Evolutionary conservation across 2,888 invertebrate genomes (phyloP).

Genomic region (Trachelus stipa): DNA sequence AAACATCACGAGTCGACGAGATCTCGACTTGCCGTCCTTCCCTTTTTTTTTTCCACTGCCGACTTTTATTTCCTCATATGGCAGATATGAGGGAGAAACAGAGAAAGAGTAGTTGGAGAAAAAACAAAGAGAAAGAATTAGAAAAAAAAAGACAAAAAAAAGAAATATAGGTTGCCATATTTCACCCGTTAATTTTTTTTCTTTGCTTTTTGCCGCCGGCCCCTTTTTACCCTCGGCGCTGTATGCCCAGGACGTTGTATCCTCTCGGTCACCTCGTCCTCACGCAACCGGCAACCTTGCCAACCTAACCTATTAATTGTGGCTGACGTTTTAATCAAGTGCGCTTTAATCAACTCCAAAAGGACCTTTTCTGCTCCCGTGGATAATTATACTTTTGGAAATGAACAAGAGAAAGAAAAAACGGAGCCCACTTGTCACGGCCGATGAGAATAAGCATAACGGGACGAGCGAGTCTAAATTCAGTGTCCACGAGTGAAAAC

Average conservation of each 20-base stretch:
- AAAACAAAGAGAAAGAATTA: background rate
- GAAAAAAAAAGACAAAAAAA: background rate
- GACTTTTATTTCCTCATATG: too few relatives aligned
- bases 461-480: background rate
- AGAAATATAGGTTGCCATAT: background rate
- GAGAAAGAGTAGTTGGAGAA: background rate
- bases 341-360: background rate
- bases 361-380: background rate
- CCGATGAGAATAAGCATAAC: background rate
- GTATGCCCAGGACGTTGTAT: background rate
- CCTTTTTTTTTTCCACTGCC: too few relatives aligned
- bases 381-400: background rate
- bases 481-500: background rate
- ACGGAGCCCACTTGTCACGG: background rate
- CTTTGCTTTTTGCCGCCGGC: background rate
- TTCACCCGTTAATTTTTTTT: background rate
- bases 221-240: background rate
- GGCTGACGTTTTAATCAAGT: background rate
- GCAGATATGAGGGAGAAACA: too few relatives aligned
- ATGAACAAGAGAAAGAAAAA: background rate
- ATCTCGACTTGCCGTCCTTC: too few relatives aligned
- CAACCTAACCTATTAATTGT: background rate
- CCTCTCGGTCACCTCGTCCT: background rate
- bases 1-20: background rate
- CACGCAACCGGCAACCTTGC: background rate